Evolutionary conservation across 1,140 invertebrate species (phyloP).

Genomic region (Drosophila rhopaloa): DNA sequence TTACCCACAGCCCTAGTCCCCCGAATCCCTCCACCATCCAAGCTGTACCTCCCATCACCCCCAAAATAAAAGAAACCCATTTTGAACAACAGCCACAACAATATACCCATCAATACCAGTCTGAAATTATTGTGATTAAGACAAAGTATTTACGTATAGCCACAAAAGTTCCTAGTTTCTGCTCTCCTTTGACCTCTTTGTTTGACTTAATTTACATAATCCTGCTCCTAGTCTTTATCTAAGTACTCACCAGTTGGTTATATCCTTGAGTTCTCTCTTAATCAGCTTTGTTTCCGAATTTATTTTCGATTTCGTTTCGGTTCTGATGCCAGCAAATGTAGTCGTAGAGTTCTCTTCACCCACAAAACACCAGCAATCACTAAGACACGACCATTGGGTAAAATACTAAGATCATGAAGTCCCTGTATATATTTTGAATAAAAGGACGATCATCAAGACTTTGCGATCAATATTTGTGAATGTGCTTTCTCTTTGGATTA

Average conservation of each 20-base stretch:
- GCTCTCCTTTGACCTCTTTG: conserved; percentile 7
- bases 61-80: background rate
- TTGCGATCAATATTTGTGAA: background rate
- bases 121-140: conserved; percentile 43
- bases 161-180: conserved; percentile 44
- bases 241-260: conserved; percentile 5
- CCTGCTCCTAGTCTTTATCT: conserved; percentile 27
- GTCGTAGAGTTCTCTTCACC: conserved; percentile 39
- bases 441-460: background rate
- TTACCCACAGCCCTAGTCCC: background rate
- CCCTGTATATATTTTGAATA: conserved; percentile 5
- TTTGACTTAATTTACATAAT: conserved; percentile 17
- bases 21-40: background rate
- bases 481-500: background rate
- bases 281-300: conserved; percentile 29
- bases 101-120: conserved; percentile 33
- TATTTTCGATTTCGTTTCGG: conserved; percentile 33
- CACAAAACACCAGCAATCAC: conserved; percentile 2
- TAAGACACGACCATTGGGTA: conserved; percentile 6
- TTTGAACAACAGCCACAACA: conserved; percentile 40
- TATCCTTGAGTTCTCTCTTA: conserved; percentile 28
- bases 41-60: background rate
- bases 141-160: conserved; percentile 47
- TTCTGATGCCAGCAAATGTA: conserved; percentile 53
- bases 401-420: background rate